phyloP scores from a whole-genome alignment of 2,113 vertebrate species.

The Nettapus auritus region DNA sequence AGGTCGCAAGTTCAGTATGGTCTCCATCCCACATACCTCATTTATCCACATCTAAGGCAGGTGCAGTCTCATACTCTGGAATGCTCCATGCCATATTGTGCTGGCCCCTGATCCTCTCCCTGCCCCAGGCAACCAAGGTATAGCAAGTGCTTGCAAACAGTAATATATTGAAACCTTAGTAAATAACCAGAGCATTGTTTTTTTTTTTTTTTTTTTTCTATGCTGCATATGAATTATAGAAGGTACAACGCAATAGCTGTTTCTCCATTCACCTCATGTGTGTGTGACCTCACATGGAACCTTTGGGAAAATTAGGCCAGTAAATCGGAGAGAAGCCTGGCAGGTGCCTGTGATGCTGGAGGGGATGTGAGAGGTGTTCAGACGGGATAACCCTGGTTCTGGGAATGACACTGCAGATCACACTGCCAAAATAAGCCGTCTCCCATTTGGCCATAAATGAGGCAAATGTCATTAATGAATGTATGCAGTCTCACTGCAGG shows the following conservation, averaged over 20 bases:
- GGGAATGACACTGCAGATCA: background rate
- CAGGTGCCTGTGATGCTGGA: background rate
- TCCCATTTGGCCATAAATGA: background rate
- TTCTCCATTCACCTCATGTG: background rate
- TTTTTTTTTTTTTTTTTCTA: background rate
- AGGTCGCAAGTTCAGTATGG: background rate
- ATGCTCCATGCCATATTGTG: background rate
- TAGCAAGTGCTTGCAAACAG: background rate
- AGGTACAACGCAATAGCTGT: background rate
- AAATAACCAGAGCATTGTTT: background rate
- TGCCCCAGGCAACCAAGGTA: background rate
- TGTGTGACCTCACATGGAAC: background rate
- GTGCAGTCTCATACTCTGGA: background rate
- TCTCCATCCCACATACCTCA: background rate
- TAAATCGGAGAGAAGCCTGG: background rate
- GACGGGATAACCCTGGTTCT: background rate
- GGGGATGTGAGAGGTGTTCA: background rate
- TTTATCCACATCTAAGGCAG: background rate
- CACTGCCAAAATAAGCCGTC: background rate
- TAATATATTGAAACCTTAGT: background rate
- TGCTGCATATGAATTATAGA: background rate
- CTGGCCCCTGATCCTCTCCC: background rate
- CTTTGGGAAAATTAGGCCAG: background rate
- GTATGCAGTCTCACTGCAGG: background rate
- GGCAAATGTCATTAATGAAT: background rate